A percentile compares a stretch with the other conserved stretches of the same genome.
These are phyloP conservation scores for Saguinus imperator DNA, from an alignment of 2,113 vertebrate species.

Conservation along the genomic window DNA sequence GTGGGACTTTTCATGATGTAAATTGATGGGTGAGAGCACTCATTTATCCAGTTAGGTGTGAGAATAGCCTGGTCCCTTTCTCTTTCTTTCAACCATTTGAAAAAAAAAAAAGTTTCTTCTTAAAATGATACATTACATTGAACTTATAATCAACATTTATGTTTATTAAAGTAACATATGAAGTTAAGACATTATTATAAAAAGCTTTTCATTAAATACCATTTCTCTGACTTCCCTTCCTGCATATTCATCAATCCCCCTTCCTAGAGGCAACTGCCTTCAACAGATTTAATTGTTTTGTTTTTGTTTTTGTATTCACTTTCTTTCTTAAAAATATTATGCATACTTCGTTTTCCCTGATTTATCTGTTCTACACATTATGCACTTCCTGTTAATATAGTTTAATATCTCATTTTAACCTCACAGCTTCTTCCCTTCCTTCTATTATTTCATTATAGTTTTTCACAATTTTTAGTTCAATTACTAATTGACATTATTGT, in stretches of 20 bases:
- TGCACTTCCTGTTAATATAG: background rate
- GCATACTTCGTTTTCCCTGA: background rate
- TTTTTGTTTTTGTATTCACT: background rate
- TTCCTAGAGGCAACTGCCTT: background rate
- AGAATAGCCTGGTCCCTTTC: background rate
- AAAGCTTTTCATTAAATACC: background rate
- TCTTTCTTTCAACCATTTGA: background rate
- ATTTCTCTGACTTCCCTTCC: background rate
- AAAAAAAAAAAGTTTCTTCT: background rate
- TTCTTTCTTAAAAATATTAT: background rate
- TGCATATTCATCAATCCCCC: background rate
- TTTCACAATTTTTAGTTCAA: constrained; percentile 8
- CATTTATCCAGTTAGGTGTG: background rate
- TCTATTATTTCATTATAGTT: background rate
- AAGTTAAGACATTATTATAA: background rate
- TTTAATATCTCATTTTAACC: background rate
- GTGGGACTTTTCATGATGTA: background rate
- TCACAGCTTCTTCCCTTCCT: background rate
- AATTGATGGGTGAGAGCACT: background rate
- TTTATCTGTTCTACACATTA: background rate
- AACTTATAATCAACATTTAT: background rate
- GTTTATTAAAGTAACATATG: background rate
- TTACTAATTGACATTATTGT: background rate
- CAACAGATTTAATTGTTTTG: background rate
- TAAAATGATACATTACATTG: background rate